These are phyloP conservation scores for Maconellicoccus hirsutus DNA, from an alignment of 1,140 invertebrate genomes.

Conservation along the genomic window DNA sequence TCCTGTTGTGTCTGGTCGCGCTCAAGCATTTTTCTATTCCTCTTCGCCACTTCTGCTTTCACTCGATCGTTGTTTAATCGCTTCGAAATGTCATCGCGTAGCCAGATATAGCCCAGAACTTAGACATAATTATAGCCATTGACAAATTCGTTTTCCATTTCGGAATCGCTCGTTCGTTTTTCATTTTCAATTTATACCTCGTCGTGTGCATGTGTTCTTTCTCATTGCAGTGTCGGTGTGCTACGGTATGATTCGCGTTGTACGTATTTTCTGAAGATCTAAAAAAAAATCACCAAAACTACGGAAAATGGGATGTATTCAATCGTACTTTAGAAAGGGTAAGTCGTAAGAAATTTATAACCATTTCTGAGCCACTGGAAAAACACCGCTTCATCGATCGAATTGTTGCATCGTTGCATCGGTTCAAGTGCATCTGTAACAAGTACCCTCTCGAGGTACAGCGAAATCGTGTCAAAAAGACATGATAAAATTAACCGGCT, in stretches of 20 bases:
- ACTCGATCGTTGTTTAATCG: not conserved
- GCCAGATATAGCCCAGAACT: conserved; percentile 2
- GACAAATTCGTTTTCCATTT: not conserved
- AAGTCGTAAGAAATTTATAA: not conserved
- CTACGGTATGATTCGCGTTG: not conserved
- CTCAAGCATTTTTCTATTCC: not conserved
- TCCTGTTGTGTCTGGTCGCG: not conserved
- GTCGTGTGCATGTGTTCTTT: not conserved
- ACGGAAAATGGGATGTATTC: conserved; percentile 15
- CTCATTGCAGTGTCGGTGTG: not conserved
- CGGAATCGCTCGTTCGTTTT: not conserved
- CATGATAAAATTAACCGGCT: too few relatives aligned
- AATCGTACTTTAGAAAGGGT: conserved; percentile 14
- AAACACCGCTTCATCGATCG: too few relatives aligned
- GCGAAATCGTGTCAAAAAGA: too few relatives aligned
- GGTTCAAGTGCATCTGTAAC: too few relatives aligned
- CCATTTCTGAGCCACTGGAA: too few relatives aligned
- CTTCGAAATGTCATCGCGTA: conserved; percentile 11
- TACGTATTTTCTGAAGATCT: not conserved
- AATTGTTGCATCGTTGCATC: too few relatives aligned
- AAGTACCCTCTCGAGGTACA: too few relatives aligned
- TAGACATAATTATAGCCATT: not conserved
- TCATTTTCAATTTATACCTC: not conserved
- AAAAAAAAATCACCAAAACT: not conserved
- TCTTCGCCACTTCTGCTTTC: not conserved